phyloP scores from a whole-genome alignment of 1,140 invertebrate genomes.

The Drosophila sucinea region DNA sequence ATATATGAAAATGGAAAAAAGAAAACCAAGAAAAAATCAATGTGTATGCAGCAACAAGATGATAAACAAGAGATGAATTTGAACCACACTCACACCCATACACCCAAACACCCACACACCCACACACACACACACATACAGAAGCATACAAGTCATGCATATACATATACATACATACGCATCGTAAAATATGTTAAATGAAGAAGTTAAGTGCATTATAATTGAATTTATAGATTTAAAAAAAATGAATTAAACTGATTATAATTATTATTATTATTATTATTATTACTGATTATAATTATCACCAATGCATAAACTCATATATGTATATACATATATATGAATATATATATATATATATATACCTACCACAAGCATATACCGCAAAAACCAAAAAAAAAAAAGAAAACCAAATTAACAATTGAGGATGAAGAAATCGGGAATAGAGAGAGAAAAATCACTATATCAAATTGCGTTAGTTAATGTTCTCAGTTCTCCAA shows the following conservation, averaged over 20 bases:
- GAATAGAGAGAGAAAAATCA: neutral
- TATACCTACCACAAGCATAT: constrained; percentile 38
- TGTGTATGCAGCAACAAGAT: constrained; percentile 30
- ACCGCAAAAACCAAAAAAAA: constrained; percentile 41
- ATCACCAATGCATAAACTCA: constrained; percentile 56
- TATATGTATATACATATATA: constrained; percentile 60
- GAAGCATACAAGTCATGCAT: constrained; percentile 25
- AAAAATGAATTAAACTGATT: constrained; percentile 74
- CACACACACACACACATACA: constrained; percentile 32
- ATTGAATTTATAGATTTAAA: constrained; percentile 81
- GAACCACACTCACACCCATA: neutral
- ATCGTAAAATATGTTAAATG: constrained; percentile 26
- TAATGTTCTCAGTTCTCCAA: constrained; percentile 34
- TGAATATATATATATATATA: constrained; percentile 47
- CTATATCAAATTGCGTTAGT: constrained; percentile 6
- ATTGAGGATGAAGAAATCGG: neutral
- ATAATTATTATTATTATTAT: constrained; percentile 56
- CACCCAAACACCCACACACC: constrained; percentile 9
- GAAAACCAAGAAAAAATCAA: constrained; percentile 28
- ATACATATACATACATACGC: constrained; percentile 47
- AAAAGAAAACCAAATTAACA: constrained; percentile 3
- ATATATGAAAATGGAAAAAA: constrained; percentile 34
- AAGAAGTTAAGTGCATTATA: constrained; percentile 78
- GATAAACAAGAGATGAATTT: constrained; percentile 12
- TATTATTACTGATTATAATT: constrained; percentile 65